phyloP scores from a whole-genome alignment of 2,113 vertebrate genomes.

The Scatophagus argus region DNA sequence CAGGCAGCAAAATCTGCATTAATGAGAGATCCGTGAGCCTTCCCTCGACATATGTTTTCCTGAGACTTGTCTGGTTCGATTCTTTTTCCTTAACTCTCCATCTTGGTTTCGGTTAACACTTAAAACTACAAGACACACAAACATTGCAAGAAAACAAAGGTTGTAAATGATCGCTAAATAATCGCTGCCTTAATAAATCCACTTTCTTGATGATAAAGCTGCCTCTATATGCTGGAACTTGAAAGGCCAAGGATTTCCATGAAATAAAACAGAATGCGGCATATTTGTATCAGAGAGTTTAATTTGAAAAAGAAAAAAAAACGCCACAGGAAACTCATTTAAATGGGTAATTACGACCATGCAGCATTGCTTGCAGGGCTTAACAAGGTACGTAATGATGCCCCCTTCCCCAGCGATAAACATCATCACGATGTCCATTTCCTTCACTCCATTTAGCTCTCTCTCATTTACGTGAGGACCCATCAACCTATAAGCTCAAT shows the following conservation, averaged over 20 bases:
- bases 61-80: conserved; percentile 38
- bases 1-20: conserved; percentile 72
- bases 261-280: conserved; percentile 58
- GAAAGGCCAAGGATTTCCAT: conserved; percentile 43
- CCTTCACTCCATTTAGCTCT: conserved; percentile 68
- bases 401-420: conserved; percentile 72
- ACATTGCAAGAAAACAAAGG: conserved; percentile 29
- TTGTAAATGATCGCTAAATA: conserved; percentile 20
- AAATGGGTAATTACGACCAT: conserved; percentile 76
- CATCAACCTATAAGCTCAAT: conserved; percentile 45
- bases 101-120: background rate
- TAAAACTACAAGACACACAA: conserved; percentile 10
- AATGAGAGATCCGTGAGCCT: conserved; percentile 71
- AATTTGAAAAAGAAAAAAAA: conserved; percentile 66
- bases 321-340: conserved; percentile 72
- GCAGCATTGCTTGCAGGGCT: conserved; percentile 72
- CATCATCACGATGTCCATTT: conserved; percentile 75
- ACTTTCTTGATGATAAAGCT: conserved; percentile 18
- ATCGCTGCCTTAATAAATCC: conserved; percentile 17
- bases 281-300: conserved; percentile 66
- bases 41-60: conserved; percentile 38
- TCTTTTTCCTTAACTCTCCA: background rate
- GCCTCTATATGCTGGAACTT: conserved; percentile 4
- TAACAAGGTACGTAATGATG: conserved; percentile 82
- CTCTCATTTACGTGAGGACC: conserved; percentile 57